Evolutionary conservation across 2,113 vertebrate genomes (phyloP).

Genomic region (Tachysurus vachellii): DNA sequence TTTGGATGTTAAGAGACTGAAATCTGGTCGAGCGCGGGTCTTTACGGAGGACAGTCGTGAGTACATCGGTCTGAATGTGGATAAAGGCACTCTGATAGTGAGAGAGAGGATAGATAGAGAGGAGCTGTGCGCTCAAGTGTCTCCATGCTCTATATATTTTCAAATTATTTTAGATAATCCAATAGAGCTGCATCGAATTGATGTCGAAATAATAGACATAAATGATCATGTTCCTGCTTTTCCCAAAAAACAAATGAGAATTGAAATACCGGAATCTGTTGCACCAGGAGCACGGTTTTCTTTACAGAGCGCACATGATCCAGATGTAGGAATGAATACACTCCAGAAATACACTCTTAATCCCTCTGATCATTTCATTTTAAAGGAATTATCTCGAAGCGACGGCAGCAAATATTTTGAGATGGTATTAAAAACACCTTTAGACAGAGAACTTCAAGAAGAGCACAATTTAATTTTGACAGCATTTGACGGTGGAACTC

Average conservation of each 20-base stretch:
- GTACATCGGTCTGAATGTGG: constrained; percentile 76
- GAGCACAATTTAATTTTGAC: constrained; percentile 66
- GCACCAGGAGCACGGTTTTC: constrained; percentile 65
- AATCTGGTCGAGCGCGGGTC: constrained; percentile 67
- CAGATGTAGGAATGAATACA: constrained; percentile 70
- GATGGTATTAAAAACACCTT: constrained; percentile 67
- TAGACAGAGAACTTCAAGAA: constrained; percentile 71
- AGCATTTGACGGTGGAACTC: constrained; percentile 73
- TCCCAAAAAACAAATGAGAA: constrained; percentile 46
- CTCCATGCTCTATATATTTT: constrained; percentile 70
- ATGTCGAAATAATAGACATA: constrained; percentile 64
- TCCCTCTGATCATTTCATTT: constrained; percentile 67
- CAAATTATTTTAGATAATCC: constrained; percentile 76
- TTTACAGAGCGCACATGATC: constrained; percentile 69
- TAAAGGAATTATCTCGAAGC: constrained; percentile 64
- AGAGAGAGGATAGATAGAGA: constrained; percentile 74
- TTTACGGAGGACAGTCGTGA: constrained; percentile 76
- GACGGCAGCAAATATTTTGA: constrained; percentile 72
- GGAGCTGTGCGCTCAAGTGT: constrained; percentile 65
- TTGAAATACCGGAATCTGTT: constrained; percentile 68
- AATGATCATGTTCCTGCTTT: constrained; percentile 62
- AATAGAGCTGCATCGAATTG: constrained; percentile 71
- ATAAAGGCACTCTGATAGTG: constrained; percentile 70
- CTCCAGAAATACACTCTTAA: constrained; percentile 71
- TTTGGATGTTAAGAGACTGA: constrained; percentile 53